phyloP scores from a whole-genome alignment of 2,888 invertebrate genomes.

The Ophraella communa region DNA sequence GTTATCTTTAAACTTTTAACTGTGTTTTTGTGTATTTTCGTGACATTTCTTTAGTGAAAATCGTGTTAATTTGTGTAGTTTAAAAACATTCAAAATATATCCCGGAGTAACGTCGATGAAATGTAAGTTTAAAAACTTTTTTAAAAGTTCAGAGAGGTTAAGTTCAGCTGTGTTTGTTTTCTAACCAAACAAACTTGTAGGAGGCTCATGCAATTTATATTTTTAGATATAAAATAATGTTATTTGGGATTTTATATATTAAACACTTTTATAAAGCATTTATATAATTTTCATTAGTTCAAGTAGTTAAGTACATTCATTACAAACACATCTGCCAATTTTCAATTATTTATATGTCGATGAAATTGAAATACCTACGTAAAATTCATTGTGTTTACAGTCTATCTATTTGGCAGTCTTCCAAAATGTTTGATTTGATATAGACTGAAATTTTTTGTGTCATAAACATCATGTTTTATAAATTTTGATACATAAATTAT shows the following conservation, averaged over 20 bases:
- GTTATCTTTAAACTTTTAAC: conserved; percentile 51
- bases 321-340: conserved; percentile 18
- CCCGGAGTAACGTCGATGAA: conserved; percentile 20
- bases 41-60: conserved; percentile 31
- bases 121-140: conserved; percentile 26
- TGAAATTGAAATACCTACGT: background rate
- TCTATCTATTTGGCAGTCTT: background rate
- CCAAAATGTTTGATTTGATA: background rate
- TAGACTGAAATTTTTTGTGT: background rate
- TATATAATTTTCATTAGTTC: background rate
- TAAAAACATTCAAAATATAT: background rate
- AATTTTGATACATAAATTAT: background rate
- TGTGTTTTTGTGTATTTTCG: conserved; percentile 42
- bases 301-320: conserved; percentile 4
- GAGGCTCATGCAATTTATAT: conserved; percentile 10
- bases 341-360: conserved; percentile 13
- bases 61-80: conserved; percentile 22
- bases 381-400: conserved; percentile 14
- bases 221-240: background rate
- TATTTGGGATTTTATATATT: background rate
- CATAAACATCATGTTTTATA: background rate
- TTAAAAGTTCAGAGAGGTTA: conserved; percentile 32
- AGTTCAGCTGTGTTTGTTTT: conserved; percentile 37
- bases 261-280: background rate
- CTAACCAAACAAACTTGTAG: conserved; percentile 36